These are phyloP conservation scores for Labia minor DNA, from an alignment of 2,888 invertebrate species.

Conservation along the genomic window DNA sequence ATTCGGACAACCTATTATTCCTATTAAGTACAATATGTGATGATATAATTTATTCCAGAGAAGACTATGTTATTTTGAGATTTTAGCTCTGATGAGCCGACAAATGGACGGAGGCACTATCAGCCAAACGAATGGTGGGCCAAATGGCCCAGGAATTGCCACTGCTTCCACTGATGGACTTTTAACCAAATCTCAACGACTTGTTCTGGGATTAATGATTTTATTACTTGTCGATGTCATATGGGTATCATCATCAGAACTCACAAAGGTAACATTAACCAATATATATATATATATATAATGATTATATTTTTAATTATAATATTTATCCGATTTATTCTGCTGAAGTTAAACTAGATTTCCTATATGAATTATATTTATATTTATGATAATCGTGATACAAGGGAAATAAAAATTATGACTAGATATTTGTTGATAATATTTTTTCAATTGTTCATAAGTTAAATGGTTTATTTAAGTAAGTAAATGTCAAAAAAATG, in stretches of 20 bases:
- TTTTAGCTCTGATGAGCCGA: neutral
- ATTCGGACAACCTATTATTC: too few relatives aligned
- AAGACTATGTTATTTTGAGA: neutral
- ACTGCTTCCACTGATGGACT: conserved; percentile 30
- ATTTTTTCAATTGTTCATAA: too few relatives aligned
- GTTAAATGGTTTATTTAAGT: too few relatives aligned
- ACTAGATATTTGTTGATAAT: too few relatives aligned
- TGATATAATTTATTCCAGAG: neutral
- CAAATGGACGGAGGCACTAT: neutral
- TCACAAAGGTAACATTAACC: conserved; percentile 79
- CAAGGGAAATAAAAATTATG: too few relatives aligned
- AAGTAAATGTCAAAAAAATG: too few relatives aligned
- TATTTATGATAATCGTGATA: too few relatives aligned
- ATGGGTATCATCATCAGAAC: conserved; percentile 91
- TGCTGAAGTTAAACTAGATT: too few relatives aligned
- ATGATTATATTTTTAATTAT: too few relatives aligned
- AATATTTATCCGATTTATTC: too few relatives aligned
- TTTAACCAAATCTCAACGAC: conserved; percentile 56
- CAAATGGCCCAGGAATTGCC: neutral
- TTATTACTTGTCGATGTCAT: conserved; percentile 84
- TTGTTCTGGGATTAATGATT: conserved; percentile 74
- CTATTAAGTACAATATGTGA: neutral
- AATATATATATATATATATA: too few relatives aligned
- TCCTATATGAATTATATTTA: too few relatives aligned
- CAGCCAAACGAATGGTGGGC: neutral